Evolutionary conservation across 2,797 vertebrate genomes (phyloP).

Genomic region (Sebastes taczanowskii): DNA sequence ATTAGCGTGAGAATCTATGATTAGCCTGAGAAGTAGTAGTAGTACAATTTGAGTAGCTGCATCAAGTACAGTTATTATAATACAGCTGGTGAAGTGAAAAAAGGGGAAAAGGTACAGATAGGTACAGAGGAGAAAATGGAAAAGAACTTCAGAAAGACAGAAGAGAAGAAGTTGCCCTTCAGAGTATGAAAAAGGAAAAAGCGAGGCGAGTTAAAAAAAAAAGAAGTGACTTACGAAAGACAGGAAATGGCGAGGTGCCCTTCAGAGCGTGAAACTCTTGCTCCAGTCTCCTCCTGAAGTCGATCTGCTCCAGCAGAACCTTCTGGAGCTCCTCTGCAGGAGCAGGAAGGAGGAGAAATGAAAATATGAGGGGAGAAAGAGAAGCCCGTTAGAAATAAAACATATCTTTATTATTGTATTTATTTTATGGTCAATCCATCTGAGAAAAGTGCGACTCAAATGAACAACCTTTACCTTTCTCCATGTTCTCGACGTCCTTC

Average conservation of each 20-base stretch:
- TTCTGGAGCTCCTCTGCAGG: conserved; percentile 97
- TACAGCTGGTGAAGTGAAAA: background rate
- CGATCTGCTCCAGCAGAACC: conserved; percentile 97
- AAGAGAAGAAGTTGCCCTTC: conserved; percentile 17
- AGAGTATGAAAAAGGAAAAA: background rate
- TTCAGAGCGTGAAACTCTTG: conserved; percentile 98
- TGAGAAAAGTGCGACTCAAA: background rate
- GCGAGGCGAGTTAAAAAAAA: background rate
- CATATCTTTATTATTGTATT: background rate
- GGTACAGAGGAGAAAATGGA: background rate
- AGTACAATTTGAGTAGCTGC: conserved; percentile 7
- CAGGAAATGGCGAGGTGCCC: conserved; percentile 93
- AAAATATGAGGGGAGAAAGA: background rate
- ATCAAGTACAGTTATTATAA: background rate
- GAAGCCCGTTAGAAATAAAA: background rate
- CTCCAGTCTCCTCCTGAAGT: conserved; percentile 94
- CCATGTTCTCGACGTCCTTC: conserved; percentile 97
- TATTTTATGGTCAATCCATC: too few relatives aligned
- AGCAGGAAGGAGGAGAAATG: background rate
- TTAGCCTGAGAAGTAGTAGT: background rate
- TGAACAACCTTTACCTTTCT: conserved; percentile 88
- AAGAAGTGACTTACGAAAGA: conserved; percentile 90
- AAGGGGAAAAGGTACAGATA: background rate
- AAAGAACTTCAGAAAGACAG: background rate
- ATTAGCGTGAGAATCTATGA: conserved; percentile 20